Percentiles rank a stretch among this genome's conserved stretches.
These are phyloP conservation scores for Pogoniulus pusillus DNA, from an alignment of 2,797 vertebrate genomes.

Conservation along the genomic window DNA sequence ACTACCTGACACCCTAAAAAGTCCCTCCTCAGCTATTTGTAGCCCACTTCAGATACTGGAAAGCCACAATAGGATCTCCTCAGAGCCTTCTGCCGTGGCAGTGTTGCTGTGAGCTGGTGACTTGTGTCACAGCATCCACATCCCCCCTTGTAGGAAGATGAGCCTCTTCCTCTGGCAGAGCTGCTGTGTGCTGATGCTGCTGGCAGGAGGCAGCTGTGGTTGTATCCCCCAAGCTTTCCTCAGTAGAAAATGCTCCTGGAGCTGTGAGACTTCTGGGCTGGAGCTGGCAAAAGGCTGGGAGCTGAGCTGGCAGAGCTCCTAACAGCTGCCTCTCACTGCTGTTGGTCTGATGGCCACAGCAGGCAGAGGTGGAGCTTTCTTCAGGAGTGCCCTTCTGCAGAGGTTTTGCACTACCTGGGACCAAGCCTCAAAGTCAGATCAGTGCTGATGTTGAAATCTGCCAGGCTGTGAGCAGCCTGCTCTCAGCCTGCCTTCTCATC, in stretches of 20 bases:
- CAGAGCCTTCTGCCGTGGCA: background rate
- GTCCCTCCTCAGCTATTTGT: no score
- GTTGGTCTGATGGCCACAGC: background rate
- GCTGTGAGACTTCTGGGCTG: background rate
- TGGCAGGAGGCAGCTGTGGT: background rate
- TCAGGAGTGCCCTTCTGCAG: background rate
- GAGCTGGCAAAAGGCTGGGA: background rate
- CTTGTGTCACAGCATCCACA: background rate
- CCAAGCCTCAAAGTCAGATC: background rate
- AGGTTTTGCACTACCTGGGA: background rate
- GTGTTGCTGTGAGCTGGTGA: background rate
- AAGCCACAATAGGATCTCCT: no score
- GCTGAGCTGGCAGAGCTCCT: background rate
- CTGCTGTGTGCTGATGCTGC: background rate
- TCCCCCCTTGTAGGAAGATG: background rate
- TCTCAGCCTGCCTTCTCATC: background rate
- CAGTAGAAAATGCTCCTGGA: background rate
- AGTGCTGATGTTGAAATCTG: background rate
- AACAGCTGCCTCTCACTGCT: background rate
- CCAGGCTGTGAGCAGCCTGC: background rate
- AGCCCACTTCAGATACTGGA: no score
- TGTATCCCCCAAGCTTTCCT: background rate
- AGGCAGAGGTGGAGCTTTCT: background rate
- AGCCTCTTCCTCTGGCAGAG: background rate
- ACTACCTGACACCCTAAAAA: no score